These are phyloP conservation scores for Natrix natrix DNA, from an alignment of 2,797 vertebrate species.

Conservation along the genomic window DNA sequence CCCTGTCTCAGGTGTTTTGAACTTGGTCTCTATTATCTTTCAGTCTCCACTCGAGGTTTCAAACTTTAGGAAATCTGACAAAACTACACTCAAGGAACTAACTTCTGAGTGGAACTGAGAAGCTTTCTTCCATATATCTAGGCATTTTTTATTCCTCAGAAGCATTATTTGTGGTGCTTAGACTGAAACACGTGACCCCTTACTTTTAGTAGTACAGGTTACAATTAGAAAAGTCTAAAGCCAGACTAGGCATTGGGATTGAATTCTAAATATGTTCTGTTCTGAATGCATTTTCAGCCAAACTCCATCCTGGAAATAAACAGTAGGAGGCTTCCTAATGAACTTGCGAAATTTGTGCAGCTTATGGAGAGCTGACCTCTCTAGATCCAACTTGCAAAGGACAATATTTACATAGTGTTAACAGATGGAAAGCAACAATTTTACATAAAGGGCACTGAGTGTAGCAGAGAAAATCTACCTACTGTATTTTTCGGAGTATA, in stretches of 20 bases:
- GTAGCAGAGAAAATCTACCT: neutral
- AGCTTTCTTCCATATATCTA: neutral
- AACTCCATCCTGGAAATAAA: neutral
- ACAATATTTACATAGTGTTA: neutral
- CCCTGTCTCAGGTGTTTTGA: neutral
- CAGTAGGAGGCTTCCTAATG: neutral
- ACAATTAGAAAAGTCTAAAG: neutral
- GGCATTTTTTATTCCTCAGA: neutral
- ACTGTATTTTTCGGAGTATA: too few relatives aligned
- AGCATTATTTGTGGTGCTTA: neutral
- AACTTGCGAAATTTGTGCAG: neutral
- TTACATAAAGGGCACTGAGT: neutral
- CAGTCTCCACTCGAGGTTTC: neutral
- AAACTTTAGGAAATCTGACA: conserved; percentile 28
- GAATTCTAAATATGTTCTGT: neutral
- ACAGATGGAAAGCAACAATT: neutral
- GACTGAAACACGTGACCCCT: neutral
- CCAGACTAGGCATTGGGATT: too few relatives aligned
- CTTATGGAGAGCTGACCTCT: neutral
- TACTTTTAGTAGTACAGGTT: neutral
- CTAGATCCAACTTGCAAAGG: too few relatives aligned
- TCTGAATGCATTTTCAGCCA: neutral
- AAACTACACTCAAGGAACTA: conserved; percentile 36
- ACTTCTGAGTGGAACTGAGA: conserved; percentile 37
- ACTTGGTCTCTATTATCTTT: neutral